phyloP scores from a whole-genome alignment of 2,797 vertebrate genomes.

The Thripadectes ignobilis region DNA sequence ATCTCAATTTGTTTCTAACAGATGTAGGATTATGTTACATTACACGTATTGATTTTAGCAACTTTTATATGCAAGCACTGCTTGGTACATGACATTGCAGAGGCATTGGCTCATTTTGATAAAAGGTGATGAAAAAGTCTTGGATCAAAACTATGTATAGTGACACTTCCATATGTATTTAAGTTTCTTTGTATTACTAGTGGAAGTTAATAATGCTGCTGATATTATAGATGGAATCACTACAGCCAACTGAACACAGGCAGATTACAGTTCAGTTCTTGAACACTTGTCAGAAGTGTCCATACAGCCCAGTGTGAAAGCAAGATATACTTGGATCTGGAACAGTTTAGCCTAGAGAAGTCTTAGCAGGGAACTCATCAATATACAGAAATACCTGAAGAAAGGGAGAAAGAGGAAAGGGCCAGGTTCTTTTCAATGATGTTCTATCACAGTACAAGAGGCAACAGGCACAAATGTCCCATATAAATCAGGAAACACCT shows the following conservation, averaged over 20 bases:
- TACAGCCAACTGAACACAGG: background rate
- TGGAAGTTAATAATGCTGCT: background rate
- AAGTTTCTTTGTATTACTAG: background rate
- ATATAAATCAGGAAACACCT: background rate
- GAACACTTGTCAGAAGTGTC: background rate
- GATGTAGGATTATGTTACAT: background rate
- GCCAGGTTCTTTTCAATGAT: background rate
- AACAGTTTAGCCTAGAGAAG: background rate
- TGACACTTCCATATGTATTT: background rate
- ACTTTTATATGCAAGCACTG: background rate
- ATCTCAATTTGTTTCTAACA: background rate
- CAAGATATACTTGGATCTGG: background rate
- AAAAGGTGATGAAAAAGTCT: background rate
- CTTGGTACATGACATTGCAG: background rate
- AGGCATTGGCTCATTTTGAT: background rate
- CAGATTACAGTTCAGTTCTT: background rate
- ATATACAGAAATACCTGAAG: background rate
- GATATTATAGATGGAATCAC: background rate
- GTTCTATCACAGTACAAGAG: background rate
- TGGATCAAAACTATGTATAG: background rate
- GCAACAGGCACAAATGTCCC: background rate
- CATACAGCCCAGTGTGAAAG: background rate
- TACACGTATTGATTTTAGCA: background rate
- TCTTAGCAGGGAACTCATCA: background rate
- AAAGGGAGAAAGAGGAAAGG: background rate